Conservation (phyloP, 1,140 invertebrate genomes). For the Antheraea pernyi region DNA sequence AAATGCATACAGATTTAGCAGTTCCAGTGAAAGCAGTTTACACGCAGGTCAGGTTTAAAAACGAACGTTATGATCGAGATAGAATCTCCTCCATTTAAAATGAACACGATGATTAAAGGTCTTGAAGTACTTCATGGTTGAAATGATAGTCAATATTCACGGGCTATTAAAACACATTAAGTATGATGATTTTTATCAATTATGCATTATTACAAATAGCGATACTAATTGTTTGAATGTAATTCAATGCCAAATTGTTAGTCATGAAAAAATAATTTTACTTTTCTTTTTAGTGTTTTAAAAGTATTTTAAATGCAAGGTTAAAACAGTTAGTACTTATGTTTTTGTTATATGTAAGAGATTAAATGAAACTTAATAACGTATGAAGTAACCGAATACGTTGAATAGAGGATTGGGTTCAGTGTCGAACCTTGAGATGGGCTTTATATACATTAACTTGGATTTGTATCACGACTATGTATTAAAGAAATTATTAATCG, state of each 20-base stretch:
- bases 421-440: neutral
- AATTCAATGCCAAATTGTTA: no score
- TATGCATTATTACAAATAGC: no score
- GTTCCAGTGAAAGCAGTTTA: conserved; percentile 10
- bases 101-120: neutral
- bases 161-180: no score
- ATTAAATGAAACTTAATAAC: neutral
- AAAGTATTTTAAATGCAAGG: neutral
- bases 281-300: neutral
- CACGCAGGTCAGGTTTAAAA: conserved; percentile 8
- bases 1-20: conserved; percentile 1
- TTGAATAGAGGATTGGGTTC: neutral
- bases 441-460: neutral
- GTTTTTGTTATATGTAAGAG: neutral
- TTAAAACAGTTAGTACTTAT: neutral
- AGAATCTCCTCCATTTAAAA: neutral
- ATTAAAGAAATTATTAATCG: no score
- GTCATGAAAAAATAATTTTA: no score
- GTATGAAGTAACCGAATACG: neutral
- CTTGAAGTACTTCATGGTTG: neutral
- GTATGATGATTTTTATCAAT: no score
- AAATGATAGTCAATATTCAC: no score
- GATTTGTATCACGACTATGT: neutral
- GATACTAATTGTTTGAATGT: no score
- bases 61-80: neutral